A percentile compares a stretch with the other conserved stretches of the same genome.
These are phyloP conservation scores for Sinocyclocheilus anshuiensis DNA, from an alignment of 2,113 vertebrate species.

Conservation along the genomic window DNA sequence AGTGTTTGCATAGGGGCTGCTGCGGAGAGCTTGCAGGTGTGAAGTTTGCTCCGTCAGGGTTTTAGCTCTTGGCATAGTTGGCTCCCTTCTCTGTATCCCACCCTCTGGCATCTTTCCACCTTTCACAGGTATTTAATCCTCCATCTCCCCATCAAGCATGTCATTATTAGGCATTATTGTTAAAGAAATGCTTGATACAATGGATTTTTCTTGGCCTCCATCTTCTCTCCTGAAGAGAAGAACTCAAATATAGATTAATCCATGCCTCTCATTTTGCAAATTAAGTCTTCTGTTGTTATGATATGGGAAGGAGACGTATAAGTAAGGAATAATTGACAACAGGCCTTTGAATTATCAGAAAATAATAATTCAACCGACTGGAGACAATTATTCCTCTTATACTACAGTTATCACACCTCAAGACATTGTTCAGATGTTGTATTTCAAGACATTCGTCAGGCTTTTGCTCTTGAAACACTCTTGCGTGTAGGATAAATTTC, in stretches of 20 bases:
- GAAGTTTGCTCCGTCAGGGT: slow-evolving; percentile 52
- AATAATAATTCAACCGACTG: no score
- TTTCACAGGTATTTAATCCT: slow-evolving; percentile 50
- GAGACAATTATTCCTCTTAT: no score
- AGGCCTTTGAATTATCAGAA: no score
- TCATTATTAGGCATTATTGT: slow-evolving; percentile 35
- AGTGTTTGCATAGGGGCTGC: slow-evolving; percentile 54
- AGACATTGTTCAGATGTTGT: no score
- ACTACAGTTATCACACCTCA: no score
- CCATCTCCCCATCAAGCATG: slow-evolving; percentile 12
- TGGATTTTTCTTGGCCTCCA: slow-evolving; percentile 6
- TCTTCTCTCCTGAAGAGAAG: background rate
- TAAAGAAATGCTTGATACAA: background rate
- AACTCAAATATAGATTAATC: background rate
- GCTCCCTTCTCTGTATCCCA: background rate
- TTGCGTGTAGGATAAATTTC: no score
- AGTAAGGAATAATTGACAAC: no score
- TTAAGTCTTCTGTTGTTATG: background rate
- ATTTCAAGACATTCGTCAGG: no score
- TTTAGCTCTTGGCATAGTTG: slow-evolving; percentile 34
- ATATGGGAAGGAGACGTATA: no score
- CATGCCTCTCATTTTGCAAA: no score
- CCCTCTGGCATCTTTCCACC: slow-evolving; percentile 33
- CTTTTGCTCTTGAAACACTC: no score
- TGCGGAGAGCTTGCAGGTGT: slow-evolving; percentile 40